Evolutionary conservation across 2,797 vertebrate genomes (phyloP).

Genomic region (Platyrinchus mystaceus): DNA sequence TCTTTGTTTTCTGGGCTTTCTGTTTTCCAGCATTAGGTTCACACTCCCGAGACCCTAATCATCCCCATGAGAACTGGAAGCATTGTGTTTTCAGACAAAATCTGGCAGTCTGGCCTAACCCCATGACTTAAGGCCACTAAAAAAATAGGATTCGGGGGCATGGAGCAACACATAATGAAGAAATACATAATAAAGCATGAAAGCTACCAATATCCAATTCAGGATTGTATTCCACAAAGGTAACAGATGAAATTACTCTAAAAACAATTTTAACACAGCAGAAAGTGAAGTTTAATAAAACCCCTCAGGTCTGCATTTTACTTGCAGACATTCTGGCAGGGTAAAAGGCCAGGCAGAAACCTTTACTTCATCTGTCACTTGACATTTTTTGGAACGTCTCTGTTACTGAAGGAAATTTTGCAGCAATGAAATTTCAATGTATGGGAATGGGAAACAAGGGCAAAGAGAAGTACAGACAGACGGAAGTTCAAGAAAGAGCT

Average conservation of each 20-base stretch:
- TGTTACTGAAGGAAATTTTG: background rate
- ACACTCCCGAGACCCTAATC: background rate
- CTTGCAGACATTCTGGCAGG: background rate
- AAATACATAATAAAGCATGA: background rate
- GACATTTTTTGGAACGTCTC: background rate
- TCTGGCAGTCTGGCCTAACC: background rate
- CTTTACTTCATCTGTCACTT: background rate
- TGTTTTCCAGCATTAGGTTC: background rate
- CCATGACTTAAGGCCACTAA: background rate
- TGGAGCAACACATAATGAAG: no score
- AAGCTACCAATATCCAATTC: background rate
- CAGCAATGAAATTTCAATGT: background rate
- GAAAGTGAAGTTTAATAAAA: background rate
- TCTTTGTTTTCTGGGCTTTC: background rate
- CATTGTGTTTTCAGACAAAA: background rate
- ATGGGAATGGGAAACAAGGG: background rate
- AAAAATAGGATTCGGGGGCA: rapidly evolving
- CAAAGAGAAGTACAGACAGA: background rate
- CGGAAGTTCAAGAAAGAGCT: background rate
- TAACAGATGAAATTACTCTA: background rate
- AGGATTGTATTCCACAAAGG: background rate
- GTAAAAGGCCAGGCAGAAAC: background rate
- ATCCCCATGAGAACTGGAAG: background rate
- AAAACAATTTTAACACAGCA: background rate
- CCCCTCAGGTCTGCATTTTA: background rate